Base-by-base conservation (phyloP, 2,797 vertebrate genomes). In the Phoxinus dragarum region DNA sequence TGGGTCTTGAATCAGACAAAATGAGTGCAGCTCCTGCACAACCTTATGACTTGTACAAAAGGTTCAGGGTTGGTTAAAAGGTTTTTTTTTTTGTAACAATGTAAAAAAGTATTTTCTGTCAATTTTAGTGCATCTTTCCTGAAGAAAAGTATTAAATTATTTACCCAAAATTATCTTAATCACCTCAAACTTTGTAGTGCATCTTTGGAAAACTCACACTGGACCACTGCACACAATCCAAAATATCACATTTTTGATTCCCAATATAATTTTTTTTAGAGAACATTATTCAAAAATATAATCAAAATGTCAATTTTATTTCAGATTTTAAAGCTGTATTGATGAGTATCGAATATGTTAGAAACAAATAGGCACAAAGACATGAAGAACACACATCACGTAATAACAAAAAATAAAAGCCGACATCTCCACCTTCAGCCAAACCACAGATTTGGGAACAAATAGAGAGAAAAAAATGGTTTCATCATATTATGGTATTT, bases 301-400 rank as follows among this genome's bases (percentile, higher is more conserved):
- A 82, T 88, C 71, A 68, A 91, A 74, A 88, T 56, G 77, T 89
- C 83, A 69, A 56, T 90, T 91, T 93, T 91, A 93, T 91, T 92
- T 87, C 38, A 87, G 84, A 90, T 82, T 90, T 84, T 66, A 89
- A 91, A 90, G 85, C 90, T 92, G 86, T 90, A 52, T 73, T 88
- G 87, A 81, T 81, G 52, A 92, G 66, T 87, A 91, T 89, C 68
- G 19, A 77, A 84, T 84, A 38, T 87, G 72, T 92, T 92, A 88
- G 86, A 90, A 87, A 90, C 90, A 89, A 90, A 92, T 59, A 91
- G 80, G 85, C 85, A 89, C 80, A 90, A 75, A 86, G 86, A 82
- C 34, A 67, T 75, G 71, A 44, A 79, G 84, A 90, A 71, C 86
- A 91, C 89, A 90, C 80, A 85, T 54, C 19, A 87, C 61, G 84